phyloP scores from a whole-genome alignment of 2,888 invertebrate species.

The Scaptomyza parva region DNA sequence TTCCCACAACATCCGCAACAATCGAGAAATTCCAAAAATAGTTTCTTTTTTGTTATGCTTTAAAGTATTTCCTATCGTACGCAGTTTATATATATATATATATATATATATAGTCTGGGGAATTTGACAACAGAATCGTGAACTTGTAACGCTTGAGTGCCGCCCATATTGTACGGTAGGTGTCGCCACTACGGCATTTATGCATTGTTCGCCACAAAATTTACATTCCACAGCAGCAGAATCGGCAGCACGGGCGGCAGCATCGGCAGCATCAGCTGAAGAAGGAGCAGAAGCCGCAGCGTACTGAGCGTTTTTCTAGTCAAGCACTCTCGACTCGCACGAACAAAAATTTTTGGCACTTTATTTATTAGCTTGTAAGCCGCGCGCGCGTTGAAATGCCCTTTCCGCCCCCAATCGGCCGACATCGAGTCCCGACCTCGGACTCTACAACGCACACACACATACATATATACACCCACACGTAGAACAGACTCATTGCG shows the following conservation, averaged over 20 bases:
- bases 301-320: constrained; percentile 70
- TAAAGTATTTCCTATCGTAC: constrained; percentile 4
- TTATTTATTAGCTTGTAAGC: constrained; percentile 78
- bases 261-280: constrained; percentile 30
- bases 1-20: constrained; percentile 21
- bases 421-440: neutral
- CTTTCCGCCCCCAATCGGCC: neutral
- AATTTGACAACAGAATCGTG: constrained; percentile 16
- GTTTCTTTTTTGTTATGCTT: constrained; percentile 23
- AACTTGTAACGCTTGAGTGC: constrained; percentile 32
- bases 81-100: too few species aligned
- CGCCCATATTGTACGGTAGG: constrained; percentile 27
- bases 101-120: constrained; percentile 9
- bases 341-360: constrained; percentile 53
- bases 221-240: constrained; percentile 38
- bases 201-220: constrained; percentile 47
- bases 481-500: constrained; percentile 13
- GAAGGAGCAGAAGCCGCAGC: too few species aligned
- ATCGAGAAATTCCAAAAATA: constrained; percentile 25
- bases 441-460: constrained; percentile 5
- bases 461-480: neutral
- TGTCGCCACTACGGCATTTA: constrained; percentile 31
- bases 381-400: constrained; percentile 70
- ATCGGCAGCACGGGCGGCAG: constrained; percentile 25
- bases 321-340: constrained; percentile 59